Percentiles rank a stretch among this genome's conserved stretches.
These are phyloP conservation scores for Sinocyclocheilus rhinocerous DNA, from an alignment of 2,113 vertebrate genomes.

Conservation along the genomic window DNA sequence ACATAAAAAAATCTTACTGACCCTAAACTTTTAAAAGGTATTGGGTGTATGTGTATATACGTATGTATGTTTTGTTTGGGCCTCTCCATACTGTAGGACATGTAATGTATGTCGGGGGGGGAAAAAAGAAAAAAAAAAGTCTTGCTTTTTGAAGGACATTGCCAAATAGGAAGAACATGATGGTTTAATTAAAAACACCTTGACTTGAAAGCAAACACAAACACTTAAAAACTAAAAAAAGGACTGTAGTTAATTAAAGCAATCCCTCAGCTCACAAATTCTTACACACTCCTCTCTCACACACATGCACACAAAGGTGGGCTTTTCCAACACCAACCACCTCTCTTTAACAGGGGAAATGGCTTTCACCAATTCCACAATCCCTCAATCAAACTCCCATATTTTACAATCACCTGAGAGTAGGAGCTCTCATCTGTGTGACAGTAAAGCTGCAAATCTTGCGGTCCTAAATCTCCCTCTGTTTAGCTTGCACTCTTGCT, in stretches of 20 bases:
- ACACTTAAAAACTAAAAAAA: neutral
- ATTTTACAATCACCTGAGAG: conserved; percentile 40
- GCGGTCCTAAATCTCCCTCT: conserved; percentile 35
- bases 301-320: neutral
- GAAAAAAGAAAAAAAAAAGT: neutral
- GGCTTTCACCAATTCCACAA: conserved; percentile 47
- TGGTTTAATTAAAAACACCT: conserved; percentile 31
- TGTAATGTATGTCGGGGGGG: neutral
- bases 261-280: neutral
- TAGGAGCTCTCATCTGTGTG: conserved; percentile 37
- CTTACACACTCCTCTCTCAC: neutral
- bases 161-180: neutral
- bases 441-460: conserved; percentile 55
- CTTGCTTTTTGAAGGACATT: neutral
- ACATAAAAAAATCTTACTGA: neutral
- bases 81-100: neutral
- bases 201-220: conserved; percentile 19
- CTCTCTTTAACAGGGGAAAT: conserved; percentile 18
- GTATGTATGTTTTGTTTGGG: neutral
- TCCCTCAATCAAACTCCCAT: conserved; percentile 28
- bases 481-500: conserved; percentile 13
- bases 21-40: neutral
- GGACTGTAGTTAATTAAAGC: conserved; percentile 16
- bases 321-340: neutral
- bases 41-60: neutral